Evolutionary conservation across 2,888 invertebrate genomes (phyloP), one percentile per base, ranked within the genome.

Genomic region (Heteromurus nitidus): DNA sequence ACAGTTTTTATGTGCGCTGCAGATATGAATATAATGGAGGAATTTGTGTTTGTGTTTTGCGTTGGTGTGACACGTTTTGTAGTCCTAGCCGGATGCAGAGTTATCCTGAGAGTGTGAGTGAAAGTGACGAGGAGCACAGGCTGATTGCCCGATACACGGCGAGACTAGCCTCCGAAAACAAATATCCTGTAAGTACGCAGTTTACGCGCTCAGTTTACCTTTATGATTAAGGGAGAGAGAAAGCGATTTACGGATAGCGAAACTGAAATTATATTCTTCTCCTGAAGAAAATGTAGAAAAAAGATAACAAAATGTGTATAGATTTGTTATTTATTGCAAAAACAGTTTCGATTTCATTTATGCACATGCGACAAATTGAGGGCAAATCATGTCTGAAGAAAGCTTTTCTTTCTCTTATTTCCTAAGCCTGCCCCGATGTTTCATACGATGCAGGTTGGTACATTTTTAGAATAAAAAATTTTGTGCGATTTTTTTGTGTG

Each of bases 121-220:
- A 93, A 91, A 88, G 89, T 44, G 97, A 98, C 89, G 98, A 98
- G 89, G 98, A 98, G 89, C 98, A 98, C 89, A 92, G 97, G 82
- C 92, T 99, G 84, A 99, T 99, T 89, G 98, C 98, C 58, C 92
- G 98, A 88, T 99, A 99, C 90, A 97, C 99, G 1, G 97, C 98
- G 9, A 92, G 98, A 87, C 91, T 99, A 80, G 98, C 98, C 11
- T 97, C 97, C 88, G 96, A 97, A 90, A 94, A 94, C 86, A 92
- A 95, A 88, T 94, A 95, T 67, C 91, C 92, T 87, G 92, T 92
- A 89, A 90, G 90, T 90, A 44, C n/a, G n/a, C n/a, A n/a, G n/a
- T n/a, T n/a, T n/a, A n/a, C n/a, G n/a, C n/a, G n/a, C n/a, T n/a
- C n/a, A n/a, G n/a, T n/a, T n/a, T n/a, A n/a, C n/a, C n/a, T n/a